Evolutionary conservation across 2,113 vertebrate species (phyloP).

Genomic region (Bubo scandiacus): DNA sequence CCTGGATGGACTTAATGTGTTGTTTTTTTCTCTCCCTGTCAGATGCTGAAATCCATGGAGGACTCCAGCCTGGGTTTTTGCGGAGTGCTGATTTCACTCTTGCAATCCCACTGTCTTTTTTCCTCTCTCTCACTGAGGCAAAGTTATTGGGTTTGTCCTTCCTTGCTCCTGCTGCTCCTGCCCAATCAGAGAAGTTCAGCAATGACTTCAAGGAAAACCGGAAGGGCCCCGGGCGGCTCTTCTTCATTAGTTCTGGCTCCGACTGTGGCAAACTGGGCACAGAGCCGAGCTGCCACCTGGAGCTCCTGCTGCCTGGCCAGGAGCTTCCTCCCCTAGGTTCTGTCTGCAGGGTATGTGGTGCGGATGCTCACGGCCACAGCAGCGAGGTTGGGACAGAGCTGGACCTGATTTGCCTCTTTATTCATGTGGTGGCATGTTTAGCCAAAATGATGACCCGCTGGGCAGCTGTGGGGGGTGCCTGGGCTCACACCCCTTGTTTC

Average conservation of each 20-base stretch:
- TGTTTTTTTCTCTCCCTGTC: neutral
- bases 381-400: neutral
- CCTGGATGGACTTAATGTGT: neutral
- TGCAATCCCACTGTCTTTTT: neutral
- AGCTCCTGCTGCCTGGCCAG: neutral
- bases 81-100: neutral
- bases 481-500: neutral
- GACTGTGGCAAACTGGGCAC: neutral
- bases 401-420: neutral
- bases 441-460: accelerated
- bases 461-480: neutral
- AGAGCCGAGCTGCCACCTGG: neutral
- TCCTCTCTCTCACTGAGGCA: neutral
- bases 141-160: neutral
- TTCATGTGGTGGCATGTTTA: neutral
- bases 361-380: neutral
- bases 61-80: neutral
- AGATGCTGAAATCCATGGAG: neutral
- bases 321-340: neutral
- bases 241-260: neutral
- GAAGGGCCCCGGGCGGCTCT: neutral
- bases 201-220: neutral
- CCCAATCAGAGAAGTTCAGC: neutral
- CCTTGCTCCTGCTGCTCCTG: neutral
- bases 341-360: accelerated